These are phyloP conservation scores for Amia ocellicauda DNA, from an alignment of 2,113 vertebrate species.

Conservation along the genomic window DNA sequence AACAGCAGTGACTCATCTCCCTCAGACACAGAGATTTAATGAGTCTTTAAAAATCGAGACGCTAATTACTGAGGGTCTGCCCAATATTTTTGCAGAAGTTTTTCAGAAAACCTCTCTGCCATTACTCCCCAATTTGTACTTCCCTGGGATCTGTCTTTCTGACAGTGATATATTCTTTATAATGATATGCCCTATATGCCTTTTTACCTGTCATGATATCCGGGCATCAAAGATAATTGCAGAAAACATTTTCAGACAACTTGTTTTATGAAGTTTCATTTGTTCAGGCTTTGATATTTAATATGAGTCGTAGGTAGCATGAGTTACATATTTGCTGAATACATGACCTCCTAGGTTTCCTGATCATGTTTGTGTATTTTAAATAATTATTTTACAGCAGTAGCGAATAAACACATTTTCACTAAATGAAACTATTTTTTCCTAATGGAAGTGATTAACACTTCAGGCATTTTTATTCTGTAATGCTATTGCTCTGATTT, in stretches of 20 bases:
- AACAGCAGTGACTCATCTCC: too few relatives aligned
- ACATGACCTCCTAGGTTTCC: too few relatives aligned
- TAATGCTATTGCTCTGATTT: not conserved
- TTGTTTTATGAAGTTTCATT: not conserved
- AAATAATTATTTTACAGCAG: too few relatives aligned
- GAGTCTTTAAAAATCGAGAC: too few relatives aligned
- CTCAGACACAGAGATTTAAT: too few relatives aligned
- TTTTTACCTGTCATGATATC: not conserved
- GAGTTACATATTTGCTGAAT: too few relatives aligned
- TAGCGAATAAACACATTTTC: too few relatives aligned
- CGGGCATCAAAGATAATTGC: not conserved
- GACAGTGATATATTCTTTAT: not conserved
- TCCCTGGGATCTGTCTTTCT: not conserved
- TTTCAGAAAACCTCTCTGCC: too few relatives aligned
- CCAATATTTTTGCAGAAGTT: too few relatives aligned
- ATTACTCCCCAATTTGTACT: not conserved
- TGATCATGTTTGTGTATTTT: too few relatives aligned
- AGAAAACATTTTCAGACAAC: not conserved
- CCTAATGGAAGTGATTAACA: conserved; percentile 3
- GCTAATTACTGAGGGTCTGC: too few relatives aligned
- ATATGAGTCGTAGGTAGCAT: not conserved
- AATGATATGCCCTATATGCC: not conserved
- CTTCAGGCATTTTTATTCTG: not conserved
- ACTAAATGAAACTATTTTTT: too few relatives aligned
- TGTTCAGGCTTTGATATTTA: not conserved